phyloP scores from a whole-genome alignment of 2,113 vertebrate species.

The Calidris pygmaea region DNA sequence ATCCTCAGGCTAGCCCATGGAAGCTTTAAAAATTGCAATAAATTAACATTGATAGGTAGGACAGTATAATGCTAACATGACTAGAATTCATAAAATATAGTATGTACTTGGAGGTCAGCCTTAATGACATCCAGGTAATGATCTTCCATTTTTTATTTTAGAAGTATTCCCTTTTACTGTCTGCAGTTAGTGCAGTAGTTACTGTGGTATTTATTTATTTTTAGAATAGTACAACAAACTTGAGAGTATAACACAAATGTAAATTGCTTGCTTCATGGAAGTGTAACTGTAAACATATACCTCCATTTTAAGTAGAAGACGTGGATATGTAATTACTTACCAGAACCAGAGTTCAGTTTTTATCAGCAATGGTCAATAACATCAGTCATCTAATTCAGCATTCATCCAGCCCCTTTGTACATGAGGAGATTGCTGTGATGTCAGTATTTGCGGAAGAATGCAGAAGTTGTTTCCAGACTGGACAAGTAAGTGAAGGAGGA shows the following conservation, averaged over 20 bases:
- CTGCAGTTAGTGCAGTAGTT: not conserved
- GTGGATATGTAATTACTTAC: not conserved
- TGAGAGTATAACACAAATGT: not conserved
- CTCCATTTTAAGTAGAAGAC: not conserved
- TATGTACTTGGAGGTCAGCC: not conserved
- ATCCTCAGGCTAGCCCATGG: not conserved
- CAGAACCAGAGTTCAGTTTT: slow-evolving; percentile 3
- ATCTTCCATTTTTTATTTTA: not conserved
- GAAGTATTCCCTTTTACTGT: not conserved
- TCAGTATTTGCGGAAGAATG: not conserved
- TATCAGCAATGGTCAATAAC: not conserved
- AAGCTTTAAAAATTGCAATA: not conserved
- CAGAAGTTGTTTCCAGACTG: not conserved
- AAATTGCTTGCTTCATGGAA: not conserved
- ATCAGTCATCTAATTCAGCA: not conserved
- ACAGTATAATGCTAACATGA: not conserved
- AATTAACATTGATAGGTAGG: not conserved
- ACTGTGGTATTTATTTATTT: not conserved
- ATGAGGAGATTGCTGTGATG: not conserved
- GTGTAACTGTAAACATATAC: not conserved
- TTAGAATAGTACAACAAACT: not conserved
- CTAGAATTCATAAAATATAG: not conserved
- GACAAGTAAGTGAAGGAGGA: not conserved
- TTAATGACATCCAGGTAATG: not conserved
- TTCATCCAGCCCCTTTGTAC: not conserved